These are phyloP conservation scores for Allygus modestus DNA, from an alignment of 2,888 invertebrate genomes.

Conservation along the genomic window DNA sequence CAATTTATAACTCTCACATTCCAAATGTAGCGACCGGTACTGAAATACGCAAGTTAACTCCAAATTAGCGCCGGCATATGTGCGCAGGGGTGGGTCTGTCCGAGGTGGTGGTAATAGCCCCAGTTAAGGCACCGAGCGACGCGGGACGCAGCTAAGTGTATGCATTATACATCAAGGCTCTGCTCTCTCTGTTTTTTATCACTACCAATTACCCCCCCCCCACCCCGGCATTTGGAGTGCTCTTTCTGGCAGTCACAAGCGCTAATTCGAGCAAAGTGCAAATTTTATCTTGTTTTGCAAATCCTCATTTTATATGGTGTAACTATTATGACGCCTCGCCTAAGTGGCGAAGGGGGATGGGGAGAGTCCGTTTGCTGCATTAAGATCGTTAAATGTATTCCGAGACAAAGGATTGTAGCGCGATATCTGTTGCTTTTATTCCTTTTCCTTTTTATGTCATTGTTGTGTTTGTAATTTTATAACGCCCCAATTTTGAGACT, in stretches of 20 bases:
- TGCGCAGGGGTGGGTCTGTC: neutral
- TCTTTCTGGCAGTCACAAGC: conserved; percentile 47
- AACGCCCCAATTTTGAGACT: neutral
- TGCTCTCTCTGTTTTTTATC: conserved; percentile 58
- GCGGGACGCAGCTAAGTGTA: conserved; percentile 57
- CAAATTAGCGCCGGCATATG: too few species aligned
- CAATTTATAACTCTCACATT: too few species aligned
- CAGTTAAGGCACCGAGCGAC: conserved; percentile 39
- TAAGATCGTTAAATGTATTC: conserved; percentile 31
- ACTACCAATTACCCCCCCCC: conserved; percentile 46
- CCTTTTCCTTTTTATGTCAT: conserved; percentile 6
- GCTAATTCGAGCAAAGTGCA: conserved; percentile 65
- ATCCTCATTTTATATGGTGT: conserved; percentile 65
- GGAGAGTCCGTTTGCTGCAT: conserved; percentile 34
- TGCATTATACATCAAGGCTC: conserved; percentile 64
- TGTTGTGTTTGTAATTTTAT: neutral
- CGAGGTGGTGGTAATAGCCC: conserved; percentile 20
- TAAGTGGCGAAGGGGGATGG: conserved; percentile 36
- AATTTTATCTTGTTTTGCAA: conserved; percentile 66
- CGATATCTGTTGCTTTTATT: conserved; percentile 30
- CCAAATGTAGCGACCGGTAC: too few species aligned
- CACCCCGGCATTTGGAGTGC: conserved; percentile 43
- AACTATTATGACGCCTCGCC: conserved; percentile 63
- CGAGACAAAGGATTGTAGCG: conserved; percentile 38
- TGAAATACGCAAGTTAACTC: too few species aligned